Conservation (phyloP, 2,113 vertebrate genomes). For the Nesogale talazaci region DNA sequence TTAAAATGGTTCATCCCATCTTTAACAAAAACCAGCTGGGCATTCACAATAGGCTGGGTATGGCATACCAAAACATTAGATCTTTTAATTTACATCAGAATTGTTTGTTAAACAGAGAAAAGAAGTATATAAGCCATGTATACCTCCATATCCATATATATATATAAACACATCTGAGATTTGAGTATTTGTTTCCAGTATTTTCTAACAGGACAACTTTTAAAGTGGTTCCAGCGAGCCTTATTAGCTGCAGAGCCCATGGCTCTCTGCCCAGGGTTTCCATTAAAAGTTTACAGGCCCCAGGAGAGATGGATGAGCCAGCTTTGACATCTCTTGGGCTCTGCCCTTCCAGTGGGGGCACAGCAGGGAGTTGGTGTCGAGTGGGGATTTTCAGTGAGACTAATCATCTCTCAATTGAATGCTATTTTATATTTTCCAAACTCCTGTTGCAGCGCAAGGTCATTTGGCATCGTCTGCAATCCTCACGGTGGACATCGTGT, state of each 20-base stretch:
- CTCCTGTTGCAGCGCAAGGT: not conserved
- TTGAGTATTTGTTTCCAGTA: not conserved
- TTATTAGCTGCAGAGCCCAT: slow-evolving; percentile 51
- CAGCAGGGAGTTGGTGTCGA: not conserved
- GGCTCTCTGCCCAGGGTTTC: slow-evolving; percentile 4
- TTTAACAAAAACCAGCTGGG: slow-evolving; percentile 14
- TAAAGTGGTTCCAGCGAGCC: slow-evolving; percentile 76
- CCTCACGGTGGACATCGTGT: not conserved
- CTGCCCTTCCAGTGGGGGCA: slow-evolving; percentile 45
- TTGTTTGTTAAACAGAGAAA: slow-evolving; percentile 34
- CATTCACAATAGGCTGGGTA: not conserved
- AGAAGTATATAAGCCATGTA: not conserved
- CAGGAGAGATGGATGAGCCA: slow-evolving; percentile 15
- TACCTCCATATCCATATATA: not conserved
- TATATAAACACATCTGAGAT: slow-evolving; percentile 26
- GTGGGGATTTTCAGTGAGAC: slow-evolving; percentile 16
- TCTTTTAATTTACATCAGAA: not conserved
- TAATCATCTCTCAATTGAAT: slow-evolving; percentile 41
- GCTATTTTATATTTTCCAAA: slow-evolving; percentile 11
- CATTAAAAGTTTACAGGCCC: slow-evolving; percentile 68
- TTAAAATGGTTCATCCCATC: not conserved
- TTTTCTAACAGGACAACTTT: slow-evolving; percentile 59
- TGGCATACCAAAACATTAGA: not conserved
- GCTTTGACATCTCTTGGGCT: not conserved
- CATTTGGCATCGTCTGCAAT: not conserved